Conservation (phyloP, 2,797 vertebrate genomes). For the Tokudaia tokunoshimensis region DNA sequence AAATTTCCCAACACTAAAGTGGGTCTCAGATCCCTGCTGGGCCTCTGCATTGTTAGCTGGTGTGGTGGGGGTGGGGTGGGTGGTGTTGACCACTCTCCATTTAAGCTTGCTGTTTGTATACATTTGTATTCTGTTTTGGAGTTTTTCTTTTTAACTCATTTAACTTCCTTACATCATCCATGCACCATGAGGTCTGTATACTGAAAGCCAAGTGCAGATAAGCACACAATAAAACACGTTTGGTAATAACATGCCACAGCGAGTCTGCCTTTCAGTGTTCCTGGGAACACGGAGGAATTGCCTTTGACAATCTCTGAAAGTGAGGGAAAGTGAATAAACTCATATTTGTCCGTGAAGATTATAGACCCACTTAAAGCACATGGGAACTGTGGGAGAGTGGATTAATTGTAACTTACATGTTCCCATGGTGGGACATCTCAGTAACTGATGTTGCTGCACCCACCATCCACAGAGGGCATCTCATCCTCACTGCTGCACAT, state of each 20-base stretch:
- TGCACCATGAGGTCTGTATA: constrained; percentile 21
- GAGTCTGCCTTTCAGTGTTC: neutral
- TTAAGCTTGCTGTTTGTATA: constrained; percentile 72
- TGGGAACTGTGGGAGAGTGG: neutral
- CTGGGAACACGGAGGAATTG: constrained; percentile 36
- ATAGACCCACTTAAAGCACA: constrained; percentile 57
- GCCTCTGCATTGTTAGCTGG: constrained; percentile 13
- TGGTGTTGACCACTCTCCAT: constrained; percentile 64
- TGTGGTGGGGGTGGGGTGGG: neutral
- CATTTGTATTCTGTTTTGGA: constrained; percentile 56
- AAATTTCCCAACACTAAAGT: constrained; percentile 26
- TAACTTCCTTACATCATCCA: constrained; percentile 50
- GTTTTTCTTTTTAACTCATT: constrained; percentile 45
- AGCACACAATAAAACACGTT: constrained; percentile 67
- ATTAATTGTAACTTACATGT: neutral
- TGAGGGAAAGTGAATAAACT: constrained; percentile 69
- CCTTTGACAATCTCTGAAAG: constrained; percentile 80
- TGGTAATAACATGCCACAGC: constrained; percentile 44
- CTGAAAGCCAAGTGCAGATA: constrained; percentile 20
- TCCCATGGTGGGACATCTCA: neutral
- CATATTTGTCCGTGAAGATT: constrained; percentile 75
- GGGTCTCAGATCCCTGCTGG: constrained; percentile 56
- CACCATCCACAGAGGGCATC: neutral
- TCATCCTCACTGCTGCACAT: neutral
- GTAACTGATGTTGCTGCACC: neutral